Percentiles rank a stretch among this genome's conserved stretches.
Conservation (phyloP, 1,140 invertebrate species). For the Phocides pigmalion region DNA sequence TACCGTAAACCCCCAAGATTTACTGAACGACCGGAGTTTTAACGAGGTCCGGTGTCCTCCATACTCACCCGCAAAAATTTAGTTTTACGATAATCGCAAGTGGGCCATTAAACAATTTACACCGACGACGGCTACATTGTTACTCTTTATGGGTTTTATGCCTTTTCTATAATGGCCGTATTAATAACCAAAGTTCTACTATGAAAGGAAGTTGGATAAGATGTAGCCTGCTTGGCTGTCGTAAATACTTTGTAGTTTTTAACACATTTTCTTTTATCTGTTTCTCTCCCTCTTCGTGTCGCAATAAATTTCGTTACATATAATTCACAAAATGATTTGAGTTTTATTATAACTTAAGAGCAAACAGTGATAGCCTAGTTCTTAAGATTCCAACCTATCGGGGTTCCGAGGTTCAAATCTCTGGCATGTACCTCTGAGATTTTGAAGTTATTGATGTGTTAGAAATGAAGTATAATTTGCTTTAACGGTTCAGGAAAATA, state of each 20-base stretch:
- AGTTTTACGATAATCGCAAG: conserved; percentile 71
- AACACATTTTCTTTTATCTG: background rate
- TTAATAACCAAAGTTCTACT: conserved; percentile 32
- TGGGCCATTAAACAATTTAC: conserved; percentile 73
- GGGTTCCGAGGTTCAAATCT: too few relatives aligned
- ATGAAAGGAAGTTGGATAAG: conserved; percentile 26
- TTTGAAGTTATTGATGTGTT: too few relatives aligned
- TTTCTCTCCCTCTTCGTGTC: background rate
- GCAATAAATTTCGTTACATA: too few relatives aligned
- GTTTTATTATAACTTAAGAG: too few relatives aligned
- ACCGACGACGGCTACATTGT: conserved; percentile 54
- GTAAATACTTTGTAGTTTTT: conserved; percentile 1
- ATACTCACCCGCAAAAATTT: conserved; percentile 57
- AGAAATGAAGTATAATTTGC: too few relatives aligned
- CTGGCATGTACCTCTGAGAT: too few relatives aligned
- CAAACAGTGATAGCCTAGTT: too few relatives aligned
- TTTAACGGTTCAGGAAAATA: too few relatives aligned
- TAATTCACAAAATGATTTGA: too few relatives aligned
- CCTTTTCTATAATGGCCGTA: conserved; percentile 31
- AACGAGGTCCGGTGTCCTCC: conserved; percentile 56
- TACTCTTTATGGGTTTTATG: conserved; percentile 40
- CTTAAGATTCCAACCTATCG: too few relatives aligned
- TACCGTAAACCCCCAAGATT: conserved; percentile 75
- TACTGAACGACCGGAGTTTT: conserved; percentile 70
- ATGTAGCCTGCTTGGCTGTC: background rate